phyloP scores from a whole-genome alignment of 2,113 vertebrate genomes.

The Nanorana parkeri region DNA sequence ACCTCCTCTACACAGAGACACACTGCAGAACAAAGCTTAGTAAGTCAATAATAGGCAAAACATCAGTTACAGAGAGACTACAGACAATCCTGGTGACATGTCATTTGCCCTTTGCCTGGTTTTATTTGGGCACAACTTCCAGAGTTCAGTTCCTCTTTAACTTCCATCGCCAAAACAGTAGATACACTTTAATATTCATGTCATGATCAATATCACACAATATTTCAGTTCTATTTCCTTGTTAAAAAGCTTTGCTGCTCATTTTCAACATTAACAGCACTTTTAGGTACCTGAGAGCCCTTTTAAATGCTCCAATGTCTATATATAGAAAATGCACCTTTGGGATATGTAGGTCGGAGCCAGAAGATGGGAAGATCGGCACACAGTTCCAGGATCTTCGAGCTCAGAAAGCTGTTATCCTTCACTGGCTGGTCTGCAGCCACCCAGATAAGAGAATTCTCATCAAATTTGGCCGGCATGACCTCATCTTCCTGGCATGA shows the following conservation, averaged over 20 bases:
- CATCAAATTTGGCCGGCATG: constrained; percentile 89
- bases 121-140: no score
- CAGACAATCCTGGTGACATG: no score
- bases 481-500: constrained; percentile 84
- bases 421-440: constrained; percentile 84
- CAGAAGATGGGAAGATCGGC: constrained; percentile 88
- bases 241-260: not conserved
- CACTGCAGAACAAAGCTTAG: no score
- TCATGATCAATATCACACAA: no score
- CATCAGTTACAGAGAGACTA: no score
- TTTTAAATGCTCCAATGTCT: not conserved
- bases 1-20: no score
- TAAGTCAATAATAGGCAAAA: no score
- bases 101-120: no score
- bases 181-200: no score
- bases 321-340: constrained; percentile 73
- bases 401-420: constrained; percentile 86
- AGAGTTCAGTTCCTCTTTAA: no score
- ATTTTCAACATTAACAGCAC: not conserved
- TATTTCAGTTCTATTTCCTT: no score
- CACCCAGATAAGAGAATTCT: constrained; percentile 88
- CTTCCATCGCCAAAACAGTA: no score
- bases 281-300: not conserved
- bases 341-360: constrained; percentile 83
- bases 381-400: constrained; percentile 88